These are phyloP conservation scores for Progne subis DNA, from an alignment of 2,113 vertebrate species.

Conservation along the genomic window DNA sequence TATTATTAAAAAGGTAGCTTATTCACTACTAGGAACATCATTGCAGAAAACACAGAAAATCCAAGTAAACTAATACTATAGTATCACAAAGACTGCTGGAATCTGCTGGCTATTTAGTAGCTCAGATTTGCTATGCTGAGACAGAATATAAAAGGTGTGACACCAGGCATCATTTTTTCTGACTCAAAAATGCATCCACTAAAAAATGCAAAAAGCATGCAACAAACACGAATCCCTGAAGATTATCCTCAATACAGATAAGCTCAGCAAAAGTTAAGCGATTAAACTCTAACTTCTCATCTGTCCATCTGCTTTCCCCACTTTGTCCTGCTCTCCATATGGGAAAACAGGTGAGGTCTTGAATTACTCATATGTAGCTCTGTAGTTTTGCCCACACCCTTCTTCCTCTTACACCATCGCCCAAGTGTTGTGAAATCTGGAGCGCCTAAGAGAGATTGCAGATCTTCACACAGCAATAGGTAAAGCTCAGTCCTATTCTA, in stretches of 20 bases:
- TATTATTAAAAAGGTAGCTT: neutral
- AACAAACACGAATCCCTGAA: neutral
- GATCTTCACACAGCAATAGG: neutral
- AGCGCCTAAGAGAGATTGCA: slow-evolving; percentile 23
- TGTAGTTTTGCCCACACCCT: slow-evolving; percentile 66
- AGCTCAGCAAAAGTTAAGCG: neutral
- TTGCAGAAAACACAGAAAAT: neutral
- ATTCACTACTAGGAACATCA: neutral
- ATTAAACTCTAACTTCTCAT: slow-evolving; percentile 24
- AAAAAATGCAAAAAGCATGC: neutral
- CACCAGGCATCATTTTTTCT: neutral
- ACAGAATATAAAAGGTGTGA: neutral
- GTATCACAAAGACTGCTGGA: neutral
- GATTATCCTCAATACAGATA: neutral
- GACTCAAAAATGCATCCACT: neutral
- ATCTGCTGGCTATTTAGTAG: neutral
- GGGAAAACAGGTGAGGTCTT: slow-evolving; percentile 64
- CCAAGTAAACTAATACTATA: neutral
- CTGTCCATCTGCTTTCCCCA: slow-evolving; percentile 48
- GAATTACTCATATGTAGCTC: slow-evolving; percentile 49
- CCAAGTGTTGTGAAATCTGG: slow-evolving; percentile 43
- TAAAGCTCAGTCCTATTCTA: neutral
- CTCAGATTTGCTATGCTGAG: neutral
- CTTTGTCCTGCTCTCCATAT: slow-evolving; percentile 25
- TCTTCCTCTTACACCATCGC: slow-evolving; percentile 57